A percentile compares a stretch with the other conserved stretches of the same genome.
These are phyloP conservation scores for Psococerastis gibbosa DNA, from an alignment of 2,888 invertebrate species.

Conservation along the genomic window DNA sequence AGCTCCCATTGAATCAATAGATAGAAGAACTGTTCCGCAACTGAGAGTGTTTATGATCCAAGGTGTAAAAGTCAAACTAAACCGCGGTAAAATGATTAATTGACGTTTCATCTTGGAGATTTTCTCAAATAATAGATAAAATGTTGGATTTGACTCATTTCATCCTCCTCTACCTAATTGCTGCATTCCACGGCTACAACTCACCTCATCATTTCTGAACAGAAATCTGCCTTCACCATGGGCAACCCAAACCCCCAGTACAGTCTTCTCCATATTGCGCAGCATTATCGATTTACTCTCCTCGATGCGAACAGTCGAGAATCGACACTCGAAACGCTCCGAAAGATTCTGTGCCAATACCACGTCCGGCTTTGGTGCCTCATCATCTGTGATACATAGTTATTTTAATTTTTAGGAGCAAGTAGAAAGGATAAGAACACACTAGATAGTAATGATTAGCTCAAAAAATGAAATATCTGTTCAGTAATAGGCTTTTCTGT, in stretches of 20 bases:
- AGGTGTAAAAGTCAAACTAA: no score
- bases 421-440: not conserved
- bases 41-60: no score
- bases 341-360: conserved; percentile 72
- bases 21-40: no score
- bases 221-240: conserved; percentile 75
- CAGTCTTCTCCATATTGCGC: conserved; percentile 66
- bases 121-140: no score
- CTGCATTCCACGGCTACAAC: not conserved
- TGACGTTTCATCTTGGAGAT: no score
- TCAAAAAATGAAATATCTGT: no score
- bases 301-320: conserved; percentile 54
- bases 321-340: conserved; percentile 65
- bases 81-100: no score
- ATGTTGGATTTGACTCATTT: no score
- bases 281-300: conserved; percentile 68
- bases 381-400: conserved; percentile 12
- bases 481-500: no score
- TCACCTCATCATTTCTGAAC: conserved; percentile 26
- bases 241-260: conserved; percentile 90
- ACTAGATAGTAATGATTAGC: no score
- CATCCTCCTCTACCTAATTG: no score
- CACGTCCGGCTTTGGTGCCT: conserved; percentile 34
- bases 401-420: not conserved
- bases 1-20: no score